These are phyloP conservation scores for Dasyurus viverrinus DNA, from an alignment of 2,113 vertebrate genomes.

Conservation along the genomic window DNA sequence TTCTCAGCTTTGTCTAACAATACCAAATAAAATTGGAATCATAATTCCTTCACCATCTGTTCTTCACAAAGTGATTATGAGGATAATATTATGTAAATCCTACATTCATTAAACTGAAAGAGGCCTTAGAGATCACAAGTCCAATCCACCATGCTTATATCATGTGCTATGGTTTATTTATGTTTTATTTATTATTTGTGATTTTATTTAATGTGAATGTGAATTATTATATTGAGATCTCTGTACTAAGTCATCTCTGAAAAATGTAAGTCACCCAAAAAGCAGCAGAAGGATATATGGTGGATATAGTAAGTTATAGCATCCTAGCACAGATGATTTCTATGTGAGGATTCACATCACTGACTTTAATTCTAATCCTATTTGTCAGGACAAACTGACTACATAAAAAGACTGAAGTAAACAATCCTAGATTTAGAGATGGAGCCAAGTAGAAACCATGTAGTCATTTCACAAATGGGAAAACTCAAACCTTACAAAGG, in stretches of 20 bases:
- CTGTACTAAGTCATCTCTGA: background rate
- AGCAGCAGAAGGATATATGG: background rate
- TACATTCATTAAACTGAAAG: background rate
- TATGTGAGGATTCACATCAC: background rate
- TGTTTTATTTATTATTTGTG: no score
- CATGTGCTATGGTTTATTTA: no score
- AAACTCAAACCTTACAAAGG: background rate
- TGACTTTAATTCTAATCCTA: background rate
- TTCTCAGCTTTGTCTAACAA: background rate
- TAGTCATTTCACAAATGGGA: background rate
- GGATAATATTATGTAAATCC: background rate
- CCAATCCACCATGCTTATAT: no score
- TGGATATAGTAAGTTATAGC: background rate
- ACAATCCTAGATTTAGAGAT: background rate
- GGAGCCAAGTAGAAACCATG: background rate
- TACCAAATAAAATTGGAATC: background rate
- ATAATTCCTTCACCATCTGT: background rate
- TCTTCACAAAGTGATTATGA: background rate
- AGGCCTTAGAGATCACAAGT: no score
- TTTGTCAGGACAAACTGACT: background rate
- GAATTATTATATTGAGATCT: conserved; percentile 3
- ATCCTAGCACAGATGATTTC: background rate
- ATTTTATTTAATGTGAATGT: background rate
- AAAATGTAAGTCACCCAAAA: background rate
- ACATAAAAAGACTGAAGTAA: background rate